Conservation (phyloP, 2,888 invertebrate genomes). For the Osmoderma eremita region DNA sequence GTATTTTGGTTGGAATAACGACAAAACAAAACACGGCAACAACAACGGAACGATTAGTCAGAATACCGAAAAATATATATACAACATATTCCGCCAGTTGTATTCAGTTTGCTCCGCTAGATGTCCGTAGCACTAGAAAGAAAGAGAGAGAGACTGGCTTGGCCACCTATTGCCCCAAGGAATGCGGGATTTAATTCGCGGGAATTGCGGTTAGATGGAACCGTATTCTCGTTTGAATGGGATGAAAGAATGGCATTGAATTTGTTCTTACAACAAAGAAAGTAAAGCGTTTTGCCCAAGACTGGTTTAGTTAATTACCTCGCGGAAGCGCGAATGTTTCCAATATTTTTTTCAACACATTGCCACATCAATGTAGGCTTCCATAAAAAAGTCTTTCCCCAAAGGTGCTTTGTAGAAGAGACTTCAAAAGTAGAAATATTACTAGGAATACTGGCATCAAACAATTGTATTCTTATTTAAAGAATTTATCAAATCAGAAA, state of each 20-base stretch:
- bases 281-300: too few relatives aligned
- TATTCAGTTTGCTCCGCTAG: conserved; percentile 56
- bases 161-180: conserved; percentile 23
- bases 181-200: background rate
- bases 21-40: conserved; percentile 5
- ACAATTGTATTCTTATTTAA: too few relatives aligned
- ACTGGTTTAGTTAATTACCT: too few relatives aligned
- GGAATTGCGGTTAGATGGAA: conserved; percentile 29
- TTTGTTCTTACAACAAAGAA: background rate
- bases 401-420: too few relatives aligned
- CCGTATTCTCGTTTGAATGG: conserved; percentile 32
- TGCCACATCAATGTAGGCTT: too few relatives aligned
- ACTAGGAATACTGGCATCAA: too few relatives aligned
- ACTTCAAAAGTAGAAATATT: too few relatives aligned
- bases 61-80: background rate
- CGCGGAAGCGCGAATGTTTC: too few relatives aligned
- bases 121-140: conserved; percentile 55
- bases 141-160: conserved; percentile 34
- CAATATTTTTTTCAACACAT: too few relatives aligned
- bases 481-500: too few relatives aligned
- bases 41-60: background rate
- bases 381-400: too few relatives aligned
- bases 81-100: conserved; percentile 36
- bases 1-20: conserved; percentile 43
- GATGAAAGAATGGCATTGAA: background rate